These are phyloP conservation scores for Pardosa pseudoannulata DNA, from an alignment of 2,888 invertebrate genomes.

Conservation along the genomic window DNA sequence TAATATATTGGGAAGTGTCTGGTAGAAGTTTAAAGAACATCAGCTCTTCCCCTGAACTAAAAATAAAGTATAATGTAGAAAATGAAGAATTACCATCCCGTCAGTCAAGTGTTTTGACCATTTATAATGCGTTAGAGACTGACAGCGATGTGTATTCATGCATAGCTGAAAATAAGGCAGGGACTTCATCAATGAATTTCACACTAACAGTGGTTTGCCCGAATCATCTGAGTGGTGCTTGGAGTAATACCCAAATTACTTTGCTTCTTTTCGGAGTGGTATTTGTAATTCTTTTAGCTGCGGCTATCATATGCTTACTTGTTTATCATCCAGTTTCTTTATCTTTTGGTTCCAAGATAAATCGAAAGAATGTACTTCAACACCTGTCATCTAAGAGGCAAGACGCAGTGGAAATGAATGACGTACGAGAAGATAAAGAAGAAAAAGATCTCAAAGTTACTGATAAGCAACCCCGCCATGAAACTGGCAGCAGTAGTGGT, in stretches of 20 bases:
- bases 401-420: slow-evolving; percentile 67
- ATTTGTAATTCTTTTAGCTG: slow-evolving; percentile 81
- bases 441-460: slow-evolving; percentile 68
- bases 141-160: slow-evolving; percentile 87
- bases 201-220: slow-evolving; percentile 86
- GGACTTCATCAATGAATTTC: slow-evolving; percentile 91
- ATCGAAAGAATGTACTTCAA: slow-evolving; percentile 65
- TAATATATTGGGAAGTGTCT: slow-evolving; percentile 91
- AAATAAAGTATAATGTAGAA: slow-evolving; percentile 67
- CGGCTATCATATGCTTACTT: slow-evolving; percentile 78
- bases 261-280: slow-evolving; percentile 85
- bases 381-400: slow-evolving; percentile 64
- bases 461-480: slow-evolving; percentile 73
- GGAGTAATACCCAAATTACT: slow-evolving; percentile 82
- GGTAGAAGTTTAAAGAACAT: slow-evolving; percentile 79
- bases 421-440: slow-evolving; percentile 53
- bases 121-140: slow-evolving; percentile 90
- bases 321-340: slow-evolving; percentile 61
- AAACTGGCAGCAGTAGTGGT: slow-evolving; percentile 74
- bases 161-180: slow-evolving; percentile 92
- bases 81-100: neutral
- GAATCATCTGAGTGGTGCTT: slow-evolving; percentile 35
- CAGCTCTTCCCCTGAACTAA: slow-evolving; percentile 66
- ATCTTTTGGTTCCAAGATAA: slow-evolving; percentile 64
- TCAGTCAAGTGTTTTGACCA: slow-evolving; percentile 83